A percentile compares a stretch with the other conserved stretches of the same genome.
These are phyloP conservation scores for Poeciliopsis presidionis DNA, from an alignment of 2,797 vertebrate genomes.

Conservation along the genomic window DNA sequence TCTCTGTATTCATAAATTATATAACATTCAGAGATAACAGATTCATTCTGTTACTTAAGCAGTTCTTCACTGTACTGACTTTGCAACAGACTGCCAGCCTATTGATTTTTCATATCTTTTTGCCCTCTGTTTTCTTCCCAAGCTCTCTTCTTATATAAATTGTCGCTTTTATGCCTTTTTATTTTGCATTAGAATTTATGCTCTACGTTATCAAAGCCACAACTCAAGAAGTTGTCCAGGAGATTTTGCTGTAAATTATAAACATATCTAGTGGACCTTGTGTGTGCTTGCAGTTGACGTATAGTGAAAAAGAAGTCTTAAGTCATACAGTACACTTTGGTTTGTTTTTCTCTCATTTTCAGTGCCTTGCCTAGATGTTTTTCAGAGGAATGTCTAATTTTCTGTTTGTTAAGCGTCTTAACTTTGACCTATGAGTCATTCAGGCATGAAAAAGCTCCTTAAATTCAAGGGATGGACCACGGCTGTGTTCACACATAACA, in stretches of 20 bases:
- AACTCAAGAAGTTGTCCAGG: neutral
- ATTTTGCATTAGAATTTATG: neutral
- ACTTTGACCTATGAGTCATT: neutral
- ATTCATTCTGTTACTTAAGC: slow-evolving; percentile 27
- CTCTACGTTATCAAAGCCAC: neutral
- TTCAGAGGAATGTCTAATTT: neutral
- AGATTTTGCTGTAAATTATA: neutral
- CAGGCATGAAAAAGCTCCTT: neutral
- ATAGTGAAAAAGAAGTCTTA: neutral
- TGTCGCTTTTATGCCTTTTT: slow-evolving; percentile 16
- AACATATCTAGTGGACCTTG: neutral
- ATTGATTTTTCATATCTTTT: slow-evolving; percentile 21
- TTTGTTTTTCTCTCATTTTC: neutral
- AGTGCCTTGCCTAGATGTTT: neutral
- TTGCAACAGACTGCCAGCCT: slow-evolving; percentile 12
- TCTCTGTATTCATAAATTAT: slow-evolving; percentile 20
- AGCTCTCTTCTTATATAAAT: slow-evolving; percentile 8
- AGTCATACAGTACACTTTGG: neutral
- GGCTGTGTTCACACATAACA: neutral
- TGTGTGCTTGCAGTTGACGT: neutral
- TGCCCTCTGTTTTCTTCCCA: slow-evolving; percentile 10
- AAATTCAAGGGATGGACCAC: neutral
- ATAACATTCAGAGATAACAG: slow-evolving; percentile 14
- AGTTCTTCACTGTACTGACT: slow-evolving; percentile 13
- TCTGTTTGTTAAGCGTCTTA: neutral